Percentiles rank a stretch among this genome's conserved stretches.
Conservation (phyloP, 2,888 invertebrate genomes). For the Pelosia muscerda region DNA sequence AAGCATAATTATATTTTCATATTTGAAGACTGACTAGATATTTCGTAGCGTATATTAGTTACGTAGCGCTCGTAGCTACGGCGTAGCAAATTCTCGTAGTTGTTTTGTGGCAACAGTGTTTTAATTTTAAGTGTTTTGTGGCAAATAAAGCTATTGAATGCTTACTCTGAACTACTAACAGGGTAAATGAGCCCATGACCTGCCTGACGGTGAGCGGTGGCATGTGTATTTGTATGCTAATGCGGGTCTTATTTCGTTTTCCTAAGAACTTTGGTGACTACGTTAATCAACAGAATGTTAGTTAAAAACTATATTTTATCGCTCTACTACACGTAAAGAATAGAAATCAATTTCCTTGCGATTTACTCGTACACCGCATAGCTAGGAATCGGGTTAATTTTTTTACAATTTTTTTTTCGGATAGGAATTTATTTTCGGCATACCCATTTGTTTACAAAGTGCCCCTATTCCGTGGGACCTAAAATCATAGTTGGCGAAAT, state of each 20-base stretch:
- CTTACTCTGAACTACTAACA: neutral
- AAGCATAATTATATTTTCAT: neutral
- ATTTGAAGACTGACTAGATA: neutral
- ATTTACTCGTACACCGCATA: too few species aligned
- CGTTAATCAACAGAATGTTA: neutral
- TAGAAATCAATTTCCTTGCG: too few species aligned
- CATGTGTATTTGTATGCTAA: neutral
- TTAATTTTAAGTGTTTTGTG: slow-evolving; percentile 3
- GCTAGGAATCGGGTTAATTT: too few species aligned
- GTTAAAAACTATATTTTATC: too few species aligned
- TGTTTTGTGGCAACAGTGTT: neutral
- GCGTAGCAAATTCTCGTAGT: slow-evolving; percentile 29
- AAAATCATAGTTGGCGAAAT: too few species aligned
- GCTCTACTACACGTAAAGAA: too few species aligned
- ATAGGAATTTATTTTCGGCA: too few species aligned
- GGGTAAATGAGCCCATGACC: neutral
- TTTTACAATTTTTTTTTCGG: too few species aligned
- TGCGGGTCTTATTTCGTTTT: neutral
- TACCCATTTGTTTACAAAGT: too few species aligned
- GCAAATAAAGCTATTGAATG: neutral
- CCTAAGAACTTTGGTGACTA: neutral
- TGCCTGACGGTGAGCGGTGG: neutral
- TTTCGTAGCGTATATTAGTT: slow-evolving; percentile 36
- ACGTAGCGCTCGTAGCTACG: slow-evolving; percentile 34
- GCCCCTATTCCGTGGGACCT: too few species aligned